Conservation (phyloP, 2,797 vertebrate genomes). For the Sebastes iracundus region DNA sequence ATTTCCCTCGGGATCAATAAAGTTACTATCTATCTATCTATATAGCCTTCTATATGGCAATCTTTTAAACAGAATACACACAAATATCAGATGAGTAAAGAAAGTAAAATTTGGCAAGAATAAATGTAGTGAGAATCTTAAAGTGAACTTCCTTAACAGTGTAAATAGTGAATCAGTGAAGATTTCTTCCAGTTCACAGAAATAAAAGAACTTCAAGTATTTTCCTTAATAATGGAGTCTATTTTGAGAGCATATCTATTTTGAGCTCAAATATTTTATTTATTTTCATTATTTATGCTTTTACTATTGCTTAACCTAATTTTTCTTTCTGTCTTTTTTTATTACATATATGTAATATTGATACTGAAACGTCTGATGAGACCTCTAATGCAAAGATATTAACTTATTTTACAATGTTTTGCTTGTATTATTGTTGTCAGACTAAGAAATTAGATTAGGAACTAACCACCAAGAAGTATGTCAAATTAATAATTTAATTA, state of each 20-base stretch:
- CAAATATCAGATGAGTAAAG: too few species aligned
- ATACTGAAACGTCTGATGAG: neutral
- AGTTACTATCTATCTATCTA: too few species aligned
- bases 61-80: too few species aligned
- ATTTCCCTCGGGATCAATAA: too few species aligned
- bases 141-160: neutral
- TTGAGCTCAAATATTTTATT: too few species aligned
- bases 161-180: too few species aligned
- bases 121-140: neutral
- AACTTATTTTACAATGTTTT: neutral
- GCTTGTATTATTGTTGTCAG: too few species aligned
- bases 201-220: neutral
- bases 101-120: neutral
- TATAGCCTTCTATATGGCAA: too few species aligned
- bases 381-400: neutral
- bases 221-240: neutral
- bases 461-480: neutral
- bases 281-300: neutral
- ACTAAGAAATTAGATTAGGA: neutral
- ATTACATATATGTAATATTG: neutral
- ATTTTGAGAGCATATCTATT: neutral
- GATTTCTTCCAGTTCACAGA: neutral
- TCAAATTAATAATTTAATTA: too few species aligned
- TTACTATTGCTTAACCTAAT: neutral
- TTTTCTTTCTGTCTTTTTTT: neutral